Base-by-base conservation (phyloP, 2,888 invertebrate species). In the Crocallis elinguaria region DNA sequence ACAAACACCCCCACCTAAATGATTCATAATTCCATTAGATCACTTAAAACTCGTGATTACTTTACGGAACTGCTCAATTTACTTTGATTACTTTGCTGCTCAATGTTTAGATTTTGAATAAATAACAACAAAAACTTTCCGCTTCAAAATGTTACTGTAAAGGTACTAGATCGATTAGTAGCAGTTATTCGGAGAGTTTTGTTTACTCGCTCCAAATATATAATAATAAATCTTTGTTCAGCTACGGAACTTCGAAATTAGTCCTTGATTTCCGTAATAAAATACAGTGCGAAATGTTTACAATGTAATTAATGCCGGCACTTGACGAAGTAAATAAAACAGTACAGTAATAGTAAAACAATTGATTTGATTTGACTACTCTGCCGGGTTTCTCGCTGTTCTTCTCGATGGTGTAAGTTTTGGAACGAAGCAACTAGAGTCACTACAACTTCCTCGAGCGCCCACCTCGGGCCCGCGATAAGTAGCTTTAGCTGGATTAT, bases 111-210 rank as follows among this genome's bases (percentile, higher is more conserved):
- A 48, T 48, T 44, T 42, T 46, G 50, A 37, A 53, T 55, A 60
- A 57, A 62, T 60, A 60, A 42, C 41, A 57, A 50, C 51, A 55
- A 38, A 45, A n/a, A 48, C 32, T 52, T 27, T 27, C 8, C 5
- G 33, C 33, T 48, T 14, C 12, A 30, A 45, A 45, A 44, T 11
- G 29, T 49, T 41, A 30, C 42, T 50, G 21, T 12, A 13, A 36
- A 13, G 29, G 29, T 42, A 42, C 43, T 37, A 17, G 41, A 46
- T 49, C 38, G 32, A 44, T 36, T 54, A 50, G 39, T 29, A 48
- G n/a, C n/a, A n/a, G 36, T 50, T 49, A 27, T 19, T 12, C 42
- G 29, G 30, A 39, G 53, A 57, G 23, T 54, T 49, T 30, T 32
- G 42, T 43, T 41, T 41, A 36, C 42, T 57, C 49, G 38, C 41